Conservation (phyloP, 2,888 invertebrate genomes). For the Ypsolopha sequella region DNA sequence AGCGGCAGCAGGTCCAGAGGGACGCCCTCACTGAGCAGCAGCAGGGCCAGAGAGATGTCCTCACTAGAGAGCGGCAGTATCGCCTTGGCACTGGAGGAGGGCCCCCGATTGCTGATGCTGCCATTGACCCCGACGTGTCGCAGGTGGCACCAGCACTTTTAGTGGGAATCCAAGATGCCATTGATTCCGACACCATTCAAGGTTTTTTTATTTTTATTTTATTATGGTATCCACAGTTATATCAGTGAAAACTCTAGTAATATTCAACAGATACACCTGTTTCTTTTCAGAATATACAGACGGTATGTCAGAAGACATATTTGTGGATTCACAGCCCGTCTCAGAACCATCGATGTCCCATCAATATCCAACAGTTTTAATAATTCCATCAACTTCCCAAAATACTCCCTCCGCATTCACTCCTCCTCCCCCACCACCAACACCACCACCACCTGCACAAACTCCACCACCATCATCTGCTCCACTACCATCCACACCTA, state of each 20-base stretch:
- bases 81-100: constrained; percentile 2
- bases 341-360: neutral
- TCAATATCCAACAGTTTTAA: neutral
- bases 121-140: constrained; percentile 1
- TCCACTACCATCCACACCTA: neutral
- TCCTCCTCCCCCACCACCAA: neutral
- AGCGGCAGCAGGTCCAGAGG: neutral
- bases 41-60: neutral
- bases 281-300: neutral
- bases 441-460: neutral
- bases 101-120: neutral
- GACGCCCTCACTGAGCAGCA: too few species aligned
- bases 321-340: neutral
- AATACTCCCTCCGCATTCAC: too few species aligned
- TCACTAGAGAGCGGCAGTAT: constrained; percentile 1
- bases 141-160: constrained; percentile 3
- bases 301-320: neutral
- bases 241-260: neutral
- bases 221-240: too few species aligned
- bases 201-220: neutral
- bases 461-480: too few species aligned
- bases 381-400: too few species aligned
- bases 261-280: neutral
- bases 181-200: constrained; percentile 1
- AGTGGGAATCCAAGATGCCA: constrained; percentile 1